Percentiles rank a stretch among this genome's conserved stretches.
phyloP scores from a whole-genome alignment of 2,797 vertebrate species.

The Liparis tanakae region DNA sequence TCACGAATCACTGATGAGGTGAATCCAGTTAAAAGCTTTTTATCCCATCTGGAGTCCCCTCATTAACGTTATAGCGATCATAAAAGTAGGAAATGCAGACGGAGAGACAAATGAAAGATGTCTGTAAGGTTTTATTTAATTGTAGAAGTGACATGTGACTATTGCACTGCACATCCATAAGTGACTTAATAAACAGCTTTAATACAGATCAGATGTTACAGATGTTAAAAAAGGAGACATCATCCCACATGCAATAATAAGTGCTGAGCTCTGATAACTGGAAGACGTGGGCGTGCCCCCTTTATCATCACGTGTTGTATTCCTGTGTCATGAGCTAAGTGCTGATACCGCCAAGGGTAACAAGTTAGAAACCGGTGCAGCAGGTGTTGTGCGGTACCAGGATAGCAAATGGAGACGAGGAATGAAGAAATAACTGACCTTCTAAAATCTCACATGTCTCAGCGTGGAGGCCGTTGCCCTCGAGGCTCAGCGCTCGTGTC shows the following conservation, averaged over 20 bases:
- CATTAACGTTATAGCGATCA: conserved; percentile 40
- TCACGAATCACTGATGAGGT: conserved; percentile 51
- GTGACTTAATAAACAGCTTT: background rate
- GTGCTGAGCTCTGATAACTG: background rate
- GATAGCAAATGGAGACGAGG: background rate
- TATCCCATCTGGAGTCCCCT: conserved; percentile 42
- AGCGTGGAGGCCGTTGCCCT: background rate
- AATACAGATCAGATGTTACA: background rate
- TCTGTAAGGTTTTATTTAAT: background rate
- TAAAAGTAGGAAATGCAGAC: conserved; percentile 15
- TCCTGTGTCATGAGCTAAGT: conserved; percentile 24
- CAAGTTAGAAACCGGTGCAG: conserved; percentile 66
- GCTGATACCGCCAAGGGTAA: conserved; percentile 9
- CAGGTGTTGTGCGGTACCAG: background rate
- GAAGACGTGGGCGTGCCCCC: background rate
- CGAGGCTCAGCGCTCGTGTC: background rate
- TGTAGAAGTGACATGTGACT: background rate
- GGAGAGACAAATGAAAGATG: conserved; percentile 6
- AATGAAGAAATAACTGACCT: conserved; percentile 17
- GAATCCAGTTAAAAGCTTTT: conserved; percentile 54
- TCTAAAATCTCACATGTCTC: conserved; percentile 24
- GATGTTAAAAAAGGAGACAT: background rate
- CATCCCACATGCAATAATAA: background rate
- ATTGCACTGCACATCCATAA: background rate
- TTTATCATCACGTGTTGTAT: background rate